Conservation (phyloP, 2,113 vertebrate species). For the Xiphophorus hellerii region DNA sequence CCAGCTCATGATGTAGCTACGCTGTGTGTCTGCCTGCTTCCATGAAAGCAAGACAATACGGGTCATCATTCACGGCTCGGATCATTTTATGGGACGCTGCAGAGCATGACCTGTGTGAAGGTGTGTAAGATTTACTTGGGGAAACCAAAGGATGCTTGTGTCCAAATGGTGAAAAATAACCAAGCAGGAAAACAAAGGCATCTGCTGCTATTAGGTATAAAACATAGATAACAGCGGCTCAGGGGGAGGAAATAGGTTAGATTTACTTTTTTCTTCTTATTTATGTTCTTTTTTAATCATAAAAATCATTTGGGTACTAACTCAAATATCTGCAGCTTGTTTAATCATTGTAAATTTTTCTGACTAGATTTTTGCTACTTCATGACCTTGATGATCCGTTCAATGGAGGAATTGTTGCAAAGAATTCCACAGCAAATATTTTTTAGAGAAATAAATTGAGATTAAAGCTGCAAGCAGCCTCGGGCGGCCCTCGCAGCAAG, state of each 20-base stretch:
- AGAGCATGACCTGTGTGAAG: slow-evolving; percentile 41
- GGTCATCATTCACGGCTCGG: slow-evolving; percentile 41
- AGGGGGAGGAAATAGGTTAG: not conserved
- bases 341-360: no score
- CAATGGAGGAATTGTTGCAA: no score
- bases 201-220: no score
- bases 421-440: no score
- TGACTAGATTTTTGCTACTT: no score
- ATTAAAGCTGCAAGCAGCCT: no score
- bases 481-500: no score
- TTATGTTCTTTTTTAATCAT: no score
- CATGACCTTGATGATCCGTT: no score
- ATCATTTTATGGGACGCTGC: slow-evolving; percentile 48
- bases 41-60: slow-evolving; percentile 38
- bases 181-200: not conserved
- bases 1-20: slow-evolving; percentile 10
- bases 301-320: no score
- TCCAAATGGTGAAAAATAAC: not conserved
- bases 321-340: no score
- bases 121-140: slow-evolving; percentile 31
- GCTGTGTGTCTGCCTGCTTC: slow-evolving; percentile 17
- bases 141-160: not conserved
- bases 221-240: not conserved
- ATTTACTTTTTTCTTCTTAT: not conserved
- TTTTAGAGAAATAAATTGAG: no score